These are phyloP conservation scores for Penaeus monodon DNA, from an alignment of 2,888 invertebrate species.

Conservation along the genomic window DNA sequence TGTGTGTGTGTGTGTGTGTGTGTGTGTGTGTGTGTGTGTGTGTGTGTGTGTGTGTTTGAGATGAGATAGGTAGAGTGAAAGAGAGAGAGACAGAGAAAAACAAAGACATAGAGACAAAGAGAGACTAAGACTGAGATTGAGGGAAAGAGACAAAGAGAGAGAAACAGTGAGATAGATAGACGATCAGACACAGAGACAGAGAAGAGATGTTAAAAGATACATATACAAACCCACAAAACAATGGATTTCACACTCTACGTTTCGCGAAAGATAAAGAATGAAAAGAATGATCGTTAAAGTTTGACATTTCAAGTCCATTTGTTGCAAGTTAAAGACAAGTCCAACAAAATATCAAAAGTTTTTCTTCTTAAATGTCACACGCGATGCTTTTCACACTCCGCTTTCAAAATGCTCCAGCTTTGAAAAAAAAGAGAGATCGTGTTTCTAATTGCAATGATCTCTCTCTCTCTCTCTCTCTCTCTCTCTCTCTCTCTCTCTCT, in stretches of 20 bases:
- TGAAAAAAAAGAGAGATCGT: too few species aligned
- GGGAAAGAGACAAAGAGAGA: not conserved
- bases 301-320: too few species aligned
- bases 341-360: too few species aligned
- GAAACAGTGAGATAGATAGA: not conserved
- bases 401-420: too few species aligned
- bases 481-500: conserved; percentile 13
- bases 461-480: conserved; percentile 9
- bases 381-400: too few species aligned
- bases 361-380: too few species aligned
- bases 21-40: not conserved
- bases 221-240: not conserved
- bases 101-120: not conserved
- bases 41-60: not conserved
- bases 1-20: not conserved
- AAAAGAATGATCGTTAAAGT: too few species aligned
- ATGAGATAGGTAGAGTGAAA: not conserved
- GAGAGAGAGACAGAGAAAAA: not conserved
- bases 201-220: not conserved
- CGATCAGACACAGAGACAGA: not conserved
- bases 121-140: not conserved
- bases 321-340: too few species aligned
- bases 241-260: not conserved
- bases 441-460: not conserved
- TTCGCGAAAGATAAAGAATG: too few species aligned